A percentile compares a stretch with the other conserved stretches of the same genome.
Conservation (phyloP, 2,113 vertebrate genomes). For the Theristicus caerulescens region DNA sequence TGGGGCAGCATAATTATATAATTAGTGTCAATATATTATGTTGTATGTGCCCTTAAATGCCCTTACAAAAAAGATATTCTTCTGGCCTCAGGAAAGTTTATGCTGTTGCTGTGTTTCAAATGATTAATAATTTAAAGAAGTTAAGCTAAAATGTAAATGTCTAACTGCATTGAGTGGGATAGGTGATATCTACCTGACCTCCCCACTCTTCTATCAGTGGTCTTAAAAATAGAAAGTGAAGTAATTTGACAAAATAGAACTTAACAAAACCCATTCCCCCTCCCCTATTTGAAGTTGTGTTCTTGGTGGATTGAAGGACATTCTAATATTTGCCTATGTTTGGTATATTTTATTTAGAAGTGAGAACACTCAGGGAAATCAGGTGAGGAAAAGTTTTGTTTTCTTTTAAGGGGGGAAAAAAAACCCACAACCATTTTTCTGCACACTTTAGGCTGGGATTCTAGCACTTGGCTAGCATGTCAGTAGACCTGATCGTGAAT, state of each 20-base stretch:
- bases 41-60: neutral
- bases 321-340: neutral
- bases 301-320: neutral
- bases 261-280: neutral
- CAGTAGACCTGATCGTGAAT: neutral
- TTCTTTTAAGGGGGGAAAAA: neutral
- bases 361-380: neutral
- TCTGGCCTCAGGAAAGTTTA: neutral
- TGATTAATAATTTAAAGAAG: constrained; percentile 23
- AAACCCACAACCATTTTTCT: neutral
- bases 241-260: neutral
- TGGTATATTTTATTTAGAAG: neutral
- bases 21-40: constrained; percentile 32
- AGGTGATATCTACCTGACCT: neutral
- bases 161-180: neutral
- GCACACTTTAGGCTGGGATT: neutral
- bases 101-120: constrained; percentile 28
- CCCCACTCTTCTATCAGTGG: neutral
- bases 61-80: neutral
- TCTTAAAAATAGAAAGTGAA: constrained; percentile 40
- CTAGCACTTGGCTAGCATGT: neutral
- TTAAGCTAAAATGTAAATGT: constrained; percentile 13
- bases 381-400: neutral
- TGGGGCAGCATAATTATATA: constrained; percentile 10
- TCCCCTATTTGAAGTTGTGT: neutral